Base-by-base conservation (phyloP, 2,113 vertebrate genomes). In the Donacobius atricapilla region DNA sequence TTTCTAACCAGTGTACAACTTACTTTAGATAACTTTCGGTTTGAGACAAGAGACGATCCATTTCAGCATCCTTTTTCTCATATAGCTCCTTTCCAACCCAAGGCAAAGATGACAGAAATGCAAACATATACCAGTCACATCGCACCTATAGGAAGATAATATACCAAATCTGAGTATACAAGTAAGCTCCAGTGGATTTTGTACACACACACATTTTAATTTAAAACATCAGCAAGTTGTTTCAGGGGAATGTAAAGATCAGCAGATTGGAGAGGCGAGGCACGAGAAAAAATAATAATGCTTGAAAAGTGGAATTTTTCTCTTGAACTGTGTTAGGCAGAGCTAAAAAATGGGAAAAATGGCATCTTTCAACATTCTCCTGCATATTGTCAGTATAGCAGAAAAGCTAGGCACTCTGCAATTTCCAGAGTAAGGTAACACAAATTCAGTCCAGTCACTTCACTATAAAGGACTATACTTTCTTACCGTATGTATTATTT, bases 61-160 rank as follows among this genome's bases (percentile, higher is more conserved):
- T 99, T 87, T 99, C 99, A 30, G 99, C 99, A 42, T 99, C 99
- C 96, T 99, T 99, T 97, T 99, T 99, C 96, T 99, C 99, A 33
- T 99, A 99, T 7, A 99, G 97, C 83, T 99, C 99, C 95, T 99
- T 99, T 16, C 99, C 99, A 75, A 99, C 99, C 99, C 99, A 99
- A 68, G 99, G 99, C 91, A 99, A 97, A 81, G 99, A 99, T 7
- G 99, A 99, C 64, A 99, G 97, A 94, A 99, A 99, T 1, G 99
- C 98, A 57, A 98, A 99, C 82, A 99, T 98, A 45, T 99, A 99
- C 99, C 99, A 99, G 97, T 99, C 99, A 39, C 98, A 98, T 33
- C 99, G 98, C 54, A 99, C 99, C 99, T 99, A 83, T 1, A 58
- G 58, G 27, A 65, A 73, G 83, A 16, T 64, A 82, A 93, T 79